Evolutionary conservation across 2,797 vertebrate genomes (phyloP).

Genomic region (Peromyscus aztecus): DNA sequence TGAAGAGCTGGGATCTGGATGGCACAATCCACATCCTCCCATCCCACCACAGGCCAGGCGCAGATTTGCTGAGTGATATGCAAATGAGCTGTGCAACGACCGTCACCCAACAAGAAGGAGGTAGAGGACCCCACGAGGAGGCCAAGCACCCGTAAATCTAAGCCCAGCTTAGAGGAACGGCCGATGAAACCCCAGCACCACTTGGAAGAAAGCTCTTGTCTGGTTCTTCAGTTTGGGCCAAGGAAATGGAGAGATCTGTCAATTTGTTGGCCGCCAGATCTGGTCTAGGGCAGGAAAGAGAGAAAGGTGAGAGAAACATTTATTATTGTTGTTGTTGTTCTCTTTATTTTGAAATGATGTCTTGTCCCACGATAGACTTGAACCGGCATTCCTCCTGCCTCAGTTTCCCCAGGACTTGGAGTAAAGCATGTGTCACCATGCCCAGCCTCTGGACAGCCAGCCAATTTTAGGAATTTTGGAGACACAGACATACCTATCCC

Average conservation of each 20-base stretch:
- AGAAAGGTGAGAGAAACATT: background rate
- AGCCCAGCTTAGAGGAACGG: background rate
- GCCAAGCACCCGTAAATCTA: background rate
- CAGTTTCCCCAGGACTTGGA: background rate
- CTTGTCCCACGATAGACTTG: background rate
- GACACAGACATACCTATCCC: background rate
- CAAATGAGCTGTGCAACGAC: background rate
- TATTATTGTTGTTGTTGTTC: background rate
- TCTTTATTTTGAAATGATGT: background rate
- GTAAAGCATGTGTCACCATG: background rate
- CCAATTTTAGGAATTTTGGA: background rate
- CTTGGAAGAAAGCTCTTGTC: background rate
- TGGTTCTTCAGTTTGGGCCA: slow-evolving; percentile 15
- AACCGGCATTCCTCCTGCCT: background rate
- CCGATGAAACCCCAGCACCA: background rate
- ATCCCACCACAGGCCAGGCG: background rate
- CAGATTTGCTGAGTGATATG: background rate
- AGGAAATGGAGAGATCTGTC: background rate
- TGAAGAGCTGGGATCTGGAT: background rate
- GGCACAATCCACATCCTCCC: background rate
- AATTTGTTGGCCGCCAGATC: background rate
- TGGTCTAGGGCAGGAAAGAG: background rate
- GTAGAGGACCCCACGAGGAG: background rate
- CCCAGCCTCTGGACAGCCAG: background rate
- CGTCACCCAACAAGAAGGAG: background rate